Evolutionary conservation across 2,113 vertebrate species (phyloP), one percentile per base, ranked within the genome.

Genomic region (Sebastes fasciatus): DNA sequence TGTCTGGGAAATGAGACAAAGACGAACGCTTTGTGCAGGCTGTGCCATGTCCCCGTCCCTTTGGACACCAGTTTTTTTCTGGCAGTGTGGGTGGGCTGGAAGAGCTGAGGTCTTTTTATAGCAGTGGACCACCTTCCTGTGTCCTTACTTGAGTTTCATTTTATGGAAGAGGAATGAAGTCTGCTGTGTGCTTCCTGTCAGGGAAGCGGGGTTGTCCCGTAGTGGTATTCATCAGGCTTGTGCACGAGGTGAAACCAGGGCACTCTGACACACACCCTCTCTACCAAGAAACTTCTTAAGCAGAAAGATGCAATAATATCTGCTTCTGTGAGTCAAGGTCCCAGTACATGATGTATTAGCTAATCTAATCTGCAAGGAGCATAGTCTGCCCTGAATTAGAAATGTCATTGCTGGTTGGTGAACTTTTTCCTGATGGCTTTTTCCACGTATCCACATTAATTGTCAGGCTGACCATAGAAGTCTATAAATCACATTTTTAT

Each of bases 1-100:
- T 78, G 82, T 88, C 79, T 85, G 64, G 75, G 70, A 87, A 88
- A 89, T 80, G 61, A 90, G 75, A 91, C 73, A 6, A 77, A 88
- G 61, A 75, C 16, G 1, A 85, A 74, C n/a, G 5, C 23, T 87
- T 84, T 75, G 54, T 74, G 49, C 7, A 0, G 49, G 12, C 62
- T 73, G 46, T 61, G 54, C 66, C 23, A 9, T 63, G 40, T 70
- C 79, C 64, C 17, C 5, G 52, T 84, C 70, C 62, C 13, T 78
- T 76, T 75, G 79, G 64, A 80, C 60, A 43, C 55, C 34, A 62
- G 52, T 46, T 77, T 75, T 74, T 88, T 61, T 23, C 67, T 64
- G 0, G 13, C 60, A 49, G 42, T 68, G 73, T 89, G 81, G 74
- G 84, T 61, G 73, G 75, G 80, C 70, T 80, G 61, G 45, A 87